Evolutionary conservation across 2,113 vertebrate genomes (phyloP).

Genomic region (Cyprinus carpio): DNA sequence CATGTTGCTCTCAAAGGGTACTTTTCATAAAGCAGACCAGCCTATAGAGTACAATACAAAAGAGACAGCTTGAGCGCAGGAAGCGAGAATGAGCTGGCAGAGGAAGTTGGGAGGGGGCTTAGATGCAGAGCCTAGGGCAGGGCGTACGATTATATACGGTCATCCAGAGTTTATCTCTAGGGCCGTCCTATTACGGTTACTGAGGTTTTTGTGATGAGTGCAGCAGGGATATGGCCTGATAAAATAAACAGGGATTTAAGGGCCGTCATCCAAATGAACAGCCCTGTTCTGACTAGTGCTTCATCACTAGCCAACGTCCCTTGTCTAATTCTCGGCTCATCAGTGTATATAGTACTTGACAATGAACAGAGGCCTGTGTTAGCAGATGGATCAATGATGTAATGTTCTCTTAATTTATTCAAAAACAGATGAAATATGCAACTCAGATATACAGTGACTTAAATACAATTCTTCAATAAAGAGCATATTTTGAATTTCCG

Average conservation of each 20-base stretch:
- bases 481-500: too few relatives aligned
- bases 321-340: constrained; percentile 56
- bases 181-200: constrained; percentile 58
- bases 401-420: neutral
- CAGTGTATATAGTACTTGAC: constrained; percentile 43
- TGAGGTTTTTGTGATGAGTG: constrained; percentile 66
- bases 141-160: constrained; percentile 6
- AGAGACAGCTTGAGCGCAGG: constrained; percentile 17
- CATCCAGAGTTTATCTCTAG: constrained; percentile 60
- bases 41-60: neutral
- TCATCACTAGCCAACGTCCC: constrained; percentile 57
- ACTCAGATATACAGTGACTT: too few relatives aligned
- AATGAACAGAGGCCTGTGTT: constrained; percentile 19
- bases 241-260: constrained; percentile 68
- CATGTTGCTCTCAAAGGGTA: neutral
- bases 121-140: constrained; percentile 7
- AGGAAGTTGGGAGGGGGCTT: constrained; percentile 19
- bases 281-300: constrained; percentile 58
- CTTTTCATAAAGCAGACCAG: neutral
- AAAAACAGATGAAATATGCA: neutral
- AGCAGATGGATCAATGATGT: neutral
- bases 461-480: too few relatives aligned
- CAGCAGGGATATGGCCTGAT: constrained; percentile 57
- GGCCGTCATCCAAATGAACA: constrained; percentile 3
- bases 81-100: constrained; percentile 50